Evolutionary conservation across 2,113 vertebrate genomes (phyloP).

Genomic region (Pipa parva): DNA sequence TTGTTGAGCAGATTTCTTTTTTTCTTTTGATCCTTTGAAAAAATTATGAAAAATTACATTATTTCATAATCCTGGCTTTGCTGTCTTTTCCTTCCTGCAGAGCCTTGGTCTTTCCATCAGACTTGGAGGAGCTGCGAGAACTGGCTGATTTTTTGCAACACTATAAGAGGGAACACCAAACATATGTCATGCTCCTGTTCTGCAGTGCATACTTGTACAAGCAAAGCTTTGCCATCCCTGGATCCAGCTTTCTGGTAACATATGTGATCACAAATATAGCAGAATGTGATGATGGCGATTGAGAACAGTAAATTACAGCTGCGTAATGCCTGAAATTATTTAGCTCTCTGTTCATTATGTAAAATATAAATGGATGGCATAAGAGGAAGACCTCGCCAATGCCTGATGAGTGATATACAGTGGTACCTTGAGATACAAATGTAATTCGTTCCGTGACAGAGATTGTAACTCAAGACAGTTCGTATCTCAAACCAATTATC

Average conservation of each 20-base stretch:
- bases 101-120: conserved; percentile 84
- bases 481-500: no score
- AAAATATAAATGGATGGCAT: no score
- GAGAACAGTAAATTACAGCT: no score
- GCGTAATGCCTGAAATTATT: no score
- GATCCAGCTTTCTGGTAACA: conserved; percentile 87
- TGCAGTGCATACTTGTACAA: conserved; percentile 95
- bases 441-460: no score
- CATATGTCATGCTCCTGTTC: conserved; percentile 85
- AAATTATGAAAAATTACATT: not conserved
- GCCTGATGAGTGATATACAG: no score
- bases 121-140: conserved; percentile 83
- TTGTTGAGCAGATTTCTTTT: no score
- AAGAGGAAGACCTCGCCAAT: no score
- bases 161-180: conserved; percentile 81
- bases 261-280: not conserved
- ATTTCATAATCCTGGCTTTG: not conserved
- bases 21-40: not conserved
- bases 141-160: conserved; percentile 78
- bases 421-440: no score
- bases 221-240: conserved; percentile 94
- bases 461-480: no score
- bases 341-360: no score
- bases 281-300: no score
- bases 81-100: conserved; percentile 51